Conservation (phyloP, 2,888 invertebrate species). For the Hedya salicella region DNA sequence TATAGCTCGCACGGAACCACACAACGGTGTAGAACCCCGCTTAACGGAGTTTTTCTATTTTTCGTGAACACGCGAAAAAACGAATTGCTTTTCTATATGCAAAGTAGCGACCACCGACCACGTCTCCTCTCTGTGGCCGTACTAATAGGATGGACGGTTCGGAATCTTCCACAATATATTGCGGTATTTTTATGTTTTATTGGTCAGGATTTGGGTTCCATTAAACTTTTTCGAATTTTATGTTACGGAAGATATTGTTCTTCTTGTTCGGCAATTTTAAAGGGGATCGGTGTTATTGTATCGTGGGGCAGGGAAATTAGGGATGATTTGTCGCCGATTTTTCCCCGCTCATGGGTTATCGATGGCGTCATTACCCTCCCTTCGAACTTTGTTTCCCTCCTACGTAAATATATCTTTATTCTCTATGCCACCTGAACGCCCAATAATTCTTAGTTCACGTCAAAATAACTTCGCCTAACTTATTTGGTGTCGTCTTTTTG, state of each 20-base stretch:
- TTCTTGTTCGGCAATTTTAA: constrained; percentile 53
- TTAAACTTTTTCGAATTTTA: constrained; percentile 50
- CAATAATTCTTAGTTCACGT: constrained; percentile 37
- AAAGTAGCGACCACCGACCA: constrained; percentile 56
- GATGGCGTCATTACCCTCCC: constrained; percentile 42
- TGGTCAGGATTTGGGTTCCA: constrained; percentile 47
- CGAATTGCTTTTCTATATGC: constrained; percentile 76
- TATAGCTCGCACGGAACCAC: constrained; percentile 35
- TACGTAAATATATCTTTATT: constrained; percentile 20
- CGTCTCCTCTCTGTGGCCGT: constrained; percentile 59
- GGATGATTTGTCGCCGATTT: constrained; percentile 44
- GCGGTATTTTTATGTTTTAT: constrained; percentile 48
- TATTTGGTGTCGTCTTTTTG: constrained; percentile 38
- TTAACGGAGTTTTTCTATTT: constrained; percentile 37
- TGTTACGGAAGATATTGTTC: constrained; percentile 50
- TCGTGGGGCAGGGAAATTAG: constrained; percentile 46
- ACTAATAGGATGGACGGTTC: constrained; percentile 69
- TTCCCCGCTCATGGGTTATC: constrained; percentile 42
- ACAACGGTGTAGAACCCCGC: constrained; percentile 17
- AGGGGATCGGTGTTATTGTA: constrained; percentile 53
- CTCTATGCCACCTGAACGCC: constrained; percentile 30
- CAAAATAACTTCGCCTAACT: constrained; percentile 28
- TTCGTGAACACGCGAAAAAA: constrained; percentile 52
- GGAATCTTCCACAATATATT: constrained; percentile 47
- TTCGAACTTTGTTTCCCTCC: constrained; percentile 14